Base-by-base conservation (phyloP, 2,888 invertebrate species). In the Protodeltote pygarga region DNA sequence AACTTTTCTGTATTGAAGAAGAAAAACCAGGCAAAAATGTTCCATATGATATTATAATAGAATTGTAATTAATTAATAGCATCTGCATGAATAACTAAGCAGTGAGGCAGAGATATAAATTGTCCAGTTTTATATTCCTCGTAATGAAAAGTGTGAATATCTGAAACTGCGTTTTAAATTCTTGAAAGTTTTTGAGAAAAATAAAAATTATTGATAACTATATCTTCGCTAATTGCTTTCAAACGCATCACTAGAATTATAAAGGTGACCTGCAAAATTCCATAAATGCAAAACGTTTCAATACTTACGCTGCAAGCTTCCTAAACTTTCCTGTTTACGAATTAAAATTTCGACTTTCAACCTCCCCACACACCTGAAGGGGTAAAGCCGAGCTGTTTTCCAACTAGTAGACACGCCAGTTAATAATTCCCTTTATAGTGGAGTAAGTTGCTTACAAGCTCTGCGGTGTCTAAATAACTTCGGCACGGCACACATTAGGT, bases 401-500 rank as follows among this genome's bases (percentile, higher is more conserved):
- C 55, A 67, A 65, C 65, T 62, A 58, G 32, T 46, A 70, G 60
- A 68, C 61, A 52, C 44, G 52, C 35, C 61, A 60, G 69, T 75
- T 75, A 76, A 75, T 73, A 74, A 73, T 73, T 73, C 73, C 42
- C 71, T 75, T 73, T 76, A 71, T 67, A 64, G 55, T 61, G 40
- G 37, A 55, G 47, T 59, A 67, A 73, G 65, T 73, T 72, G 64
- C 66, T 68, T 69, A 69, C 66, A 44, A 59, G 54, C 57, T 59
- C 53, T 64, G 57, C 45, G 54, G 61, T 61, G 45, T 55, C 63
- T 61, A 60, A 71, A 59, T 58, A 65, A 66, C 71, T 72, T 65
- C 46, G 47, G 50, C 34, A 60, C 53, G 60, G 65, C 53, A 69
- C 71, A 69, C 65, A 68, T 71, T 70, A 65, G 66, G 63, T 54